Conservation (phyloP, 1,140 invertebrate species). For the Calephelis nemesis region DNA sequence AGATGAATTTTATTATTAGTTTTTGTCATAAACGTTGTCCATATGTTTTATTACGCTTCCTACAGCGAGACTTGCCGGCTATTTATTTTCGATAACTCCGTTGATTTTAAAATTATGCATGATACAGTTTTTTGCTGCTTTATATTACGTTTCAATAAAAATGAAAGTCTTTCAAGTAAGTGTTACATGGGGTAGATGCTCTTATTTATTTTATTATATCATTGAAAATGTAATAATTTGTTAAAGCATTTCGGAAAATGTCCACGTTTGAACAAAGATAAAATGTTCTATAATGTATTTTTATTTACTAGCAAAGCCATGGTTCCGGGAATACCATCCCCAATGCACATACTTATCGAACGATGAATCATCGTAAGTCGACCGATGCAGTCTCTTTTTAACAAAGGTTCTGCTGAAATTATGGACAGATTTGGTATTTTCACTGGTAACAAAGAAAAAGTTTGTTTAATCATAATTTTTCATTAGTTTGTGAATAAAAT, state of each 20-base stretch:
- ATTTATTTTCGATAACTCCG: slow-evolving; percentile 29
- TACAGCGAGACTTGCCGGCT: slow-evolving; percentile 26
- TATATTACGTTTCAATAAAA: too few species aligned
- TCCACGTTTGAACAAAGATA: not conserved
- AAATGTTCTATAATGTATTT: not conserved
- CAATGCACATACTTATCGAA: slow-evolving; percentile 50
- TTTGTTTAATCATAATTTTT: too few species aligned
- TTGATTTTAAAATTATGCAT: slow-evolving; percentile 33
- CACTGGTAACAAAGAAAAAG: too few species aligned
- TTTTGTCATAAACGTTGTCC: slow-evolving; percentile 54
- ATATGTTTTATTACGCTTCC: slow-evolving; percentile 20
- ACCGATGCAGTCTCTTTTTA: slow-evolving; percentile 46
- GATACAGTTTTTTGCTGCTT: too few species aligned
- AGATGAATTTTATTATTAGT: slow-evolving; percentile 53
- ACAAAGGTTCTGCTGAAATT: slow-evolving; percentile 43
- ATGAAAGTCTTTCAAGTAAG: too few species aligned
- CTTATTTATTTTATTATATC: too few species aligned
- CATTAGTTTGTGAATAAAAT: not conserved
- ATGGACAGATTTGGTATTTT: not conserved
- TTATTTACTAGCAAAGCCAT: slow-evolving; percentile 32
- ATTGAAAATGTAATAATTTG: too few species aligned
- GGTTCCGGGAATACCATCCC: slow-evolving; percentile 52
- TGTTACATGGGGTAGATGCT: too few species aligned
- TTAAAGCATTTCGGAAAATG: not conserved
- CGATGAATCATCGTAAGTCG: slow-evolving; percentile 69